phyloP scores from a whole-genome alignment of 2,797 vertebrate genomes.

The Diglossa cyanea region DNA sequence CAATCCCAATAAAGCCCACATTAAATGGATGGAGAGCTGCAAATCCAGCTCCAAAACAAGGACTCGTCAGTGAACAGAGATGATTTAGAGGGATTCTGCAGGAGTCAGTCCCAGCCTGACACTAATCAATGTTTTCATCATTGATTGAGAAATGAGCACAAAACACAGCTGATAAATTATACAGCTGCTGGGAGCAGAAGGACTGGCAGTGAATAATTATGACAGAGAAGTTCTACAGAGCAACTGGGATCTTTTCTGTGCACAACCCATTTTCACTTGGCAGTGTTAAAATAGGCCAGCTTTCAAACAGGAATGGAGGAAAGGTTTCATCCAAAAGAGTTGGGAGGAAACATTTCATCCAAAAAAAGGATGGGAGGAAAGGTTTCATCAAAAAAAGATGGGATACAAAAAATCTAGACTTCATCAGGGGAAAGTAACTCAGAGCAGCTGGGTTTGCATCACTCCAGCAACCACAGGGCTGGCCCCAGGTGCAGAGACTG shows the following conservation, averaged over 20 bases:
- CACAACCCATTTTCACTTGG: neutral
- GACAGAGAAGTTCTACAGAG: neutral
- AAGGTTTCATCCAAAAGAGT: neutral
- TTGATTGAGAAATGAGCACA: conserved; percentile 49
- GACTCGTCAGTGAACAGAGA: neutral
- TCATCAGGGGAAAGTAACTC: neutral
- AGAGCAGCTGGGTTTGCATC: neutral
- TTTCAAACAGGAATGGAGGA: neutral
- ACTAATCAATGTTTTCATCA: conserved; percentile 68
- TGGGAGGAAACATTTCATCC: neutral
- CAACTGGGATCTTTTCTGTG: neutral
- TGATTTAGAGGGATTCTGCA: conserved; percentile 12
- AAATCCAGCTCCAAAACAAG: conserved; percentile 42
- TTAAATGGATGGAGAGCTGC: conserved; percentile 40
- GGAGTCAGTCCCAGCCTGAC: conserved; percentile 18
- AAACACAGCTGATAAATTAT: conserved; percentile 64
- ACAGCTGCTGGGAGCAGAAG: conserved; percentile 43
- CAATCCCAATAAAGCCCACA: conserved; percentile 22
- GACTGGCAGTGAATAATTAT: conserved; percentile 18
- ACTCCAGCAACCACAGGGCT: fast-evolving
- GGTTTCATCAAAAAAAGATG: neutral
- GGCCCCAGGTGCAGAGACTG: neutral
- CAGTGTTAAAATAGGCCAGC: conserved; percentile 26
- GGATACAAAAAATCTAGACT: neutral
- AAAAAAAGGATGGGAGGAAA: neutral